Evolutionary conservation across 2,888 invertebrate genomes (phyloP), one percentile per base, ranked within the genome.

Genomic region (Gastrophysa polygoni): DNA sequence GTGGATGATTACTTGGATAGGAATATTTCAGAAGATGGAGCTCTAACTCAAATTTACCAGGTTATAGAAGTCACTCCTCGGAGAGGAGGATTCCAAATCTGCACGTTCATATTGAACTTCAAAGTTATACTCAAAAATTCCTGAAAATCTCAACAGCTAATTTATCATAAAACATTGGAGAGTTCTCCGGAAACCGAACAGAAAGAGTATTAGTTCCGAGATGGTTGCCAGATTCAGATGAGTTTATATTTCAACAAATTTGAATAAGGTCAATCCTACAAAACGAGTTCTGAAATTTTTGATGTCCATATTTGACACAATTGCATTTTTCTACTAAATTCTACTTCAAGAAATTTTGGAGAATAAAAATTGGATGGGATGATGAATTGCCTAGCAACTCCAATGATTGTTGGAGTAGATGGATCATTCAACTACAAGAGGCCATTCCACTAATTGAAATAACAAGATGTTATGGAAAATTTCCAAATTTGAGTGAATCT

Each of bases 221-320:
- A 10, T 32, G 29, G 29, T 32, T 32, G 10, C 29, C 29, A 32
- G 10, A 32, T 7, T 8, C 29, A 2, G 29, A 32, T 10, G 29
- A 8, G 10, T 32, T 32, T 32, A 8, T 10, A 32, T 32, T 32
- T 32, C 5, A 1, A 32, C 14, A 46, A 34, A 58, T 44, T 21
- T 70, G 10, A 6, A 32, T 6, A 48, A 48, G 21, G 48, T 48
- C 2, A 21, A 48, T 48, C 48, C 48, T n/a, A 48, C 48, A 20
- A 48, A 48, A 48, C 11, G 48, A 48, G 21, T 24, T 11, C n/a
- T 20, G 14, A 20, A 48, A 48, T 54, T 67, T 0, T 63, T 71
- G 6, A 75, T 71, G 75, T 75, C 71, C 1, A 49, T 75, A 0
- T 78, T 71, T 50, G 76, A 79, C 44, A 77, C 77, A 0, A 43